Evolutionary conservation across 2,113 vertebrate genomes (phyloP).

Genomic region (Willisornis vidua): DNA sequence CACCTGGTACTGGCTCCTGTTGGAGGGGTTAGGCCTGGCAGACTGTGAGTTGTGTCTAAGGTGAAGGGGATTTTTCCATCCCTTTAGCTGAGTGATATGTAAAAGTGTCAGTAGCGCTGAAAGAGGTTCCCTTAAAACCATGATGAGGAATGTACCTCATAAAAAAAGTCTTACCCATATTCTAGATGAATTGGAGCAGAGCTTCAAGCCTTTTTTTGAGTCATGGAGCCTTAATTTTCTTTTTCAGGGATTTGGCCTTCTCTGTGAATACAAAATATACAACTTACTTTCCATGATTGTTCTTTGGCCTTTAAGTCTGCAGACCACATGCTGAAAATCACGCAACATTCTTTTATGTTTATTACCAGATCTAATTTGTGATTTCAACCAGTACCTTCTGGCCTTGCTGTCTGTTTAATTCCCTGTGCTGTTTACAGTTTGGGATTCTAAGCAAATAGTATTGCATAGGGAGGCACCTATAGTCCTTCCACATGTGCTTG

Average conservation of each 20-base stretch:
- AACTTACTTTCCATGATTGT: background rate
- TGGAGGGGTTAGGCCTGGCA: background rate
- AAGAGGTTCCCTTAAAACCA: background rate
- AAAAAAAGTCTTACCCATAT: background rate
- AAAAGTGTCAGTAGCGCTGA: background rate
- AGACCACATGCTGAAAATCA: background rate
- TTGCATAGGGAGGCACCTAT: fast-evolving
- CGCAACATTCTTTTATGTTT: background rate
- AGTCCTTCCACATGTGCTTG: background rate
- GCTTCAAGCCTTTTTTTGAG: background rate
- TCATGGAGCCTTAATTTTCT: background rate
- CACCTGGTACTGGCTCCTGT: background rate
- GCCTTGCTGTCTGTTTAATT: background rate
- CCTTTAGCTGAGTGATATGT: background rate
- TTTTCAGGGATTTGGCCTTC: background rate
- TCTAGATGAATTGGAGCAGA: background rate
- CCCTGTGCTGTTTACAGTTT: background rate
- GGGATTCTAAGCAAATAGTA: background rate
- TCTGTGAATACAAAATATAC: background rate
- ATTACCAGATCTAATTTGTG: background rate
- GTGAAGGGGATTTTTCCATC: background rate
- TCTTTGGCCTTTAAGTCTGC: background rate
- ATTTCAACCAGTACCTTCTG: background rate
- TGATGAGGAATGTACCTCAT: background rate
- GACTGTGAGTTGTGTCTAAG: background rate